Conservation (phyloP, 2,888 invertebrate species). For the Agonopterix heracliana region DNA sequence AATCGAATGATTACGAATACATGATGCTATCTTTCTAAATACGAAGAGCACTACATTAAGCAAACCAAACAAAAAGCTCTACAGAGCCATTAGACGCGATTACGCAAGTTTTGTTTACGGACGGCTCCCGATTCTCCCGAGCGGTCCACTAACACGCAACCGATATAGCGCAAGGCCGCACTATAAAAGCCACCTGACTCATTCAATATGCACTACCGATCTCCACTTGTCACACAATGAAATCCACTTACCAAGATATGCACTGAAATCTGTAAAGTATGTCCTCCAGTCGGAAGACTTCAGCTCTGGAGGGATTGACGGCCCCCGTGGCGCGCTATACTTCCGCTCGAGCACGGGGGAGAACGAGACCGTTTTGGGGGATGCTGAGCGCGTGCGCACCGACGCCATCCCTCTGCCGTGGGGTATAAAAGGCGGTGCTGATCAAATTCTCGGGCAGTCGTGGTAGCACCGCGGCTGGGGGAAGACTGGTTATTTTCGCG, state of each 20-base stretch:
- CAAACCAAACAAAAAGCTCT: constrained; percentile 3
- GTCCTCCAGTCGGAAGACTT: constrained; percentile 62
- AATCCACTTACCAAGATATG: constrained; percentile 67
- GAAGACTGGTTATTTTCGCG: constrained; percentile 68
- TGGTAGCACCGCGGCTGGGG: constrained; percentile 62
- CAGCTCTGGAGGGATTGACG: constrained; percentile 51
- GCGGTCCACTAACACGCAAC: constrained; percentile 64
- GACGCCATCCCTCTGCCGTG: constrained; percentile 69
- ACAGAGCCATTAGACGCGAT: constrained; percentile 34
- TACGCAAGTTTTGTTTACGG: constrained; percentile 66
- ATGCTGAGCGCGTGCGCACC: constrained; percentile 79
- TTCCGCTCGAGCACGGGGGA: constrained; percentile 78
- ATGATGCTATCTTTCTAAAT: neutral
- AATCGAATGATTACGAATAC: too few relatives aligned
- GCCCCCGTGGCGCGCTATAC: constrained; percentile 64
- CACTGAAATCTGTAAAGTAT: constrained; percentile 70
- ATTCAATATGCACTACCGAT: constrained; percentile 30
- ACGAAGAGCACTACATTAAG: constrained; percentile 2
- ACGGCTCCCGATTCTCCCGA: constrained; percentile 26
- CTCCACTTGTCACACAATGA: constrained; percentile 17
- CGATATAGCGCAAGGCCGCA: constrained; percentile 69
- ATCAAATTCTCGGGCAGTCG: constrained; percentile 56
- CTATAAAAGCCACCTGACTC: constrained; percentile 60
- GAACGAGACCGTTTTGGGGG: constrained; percentile 80
- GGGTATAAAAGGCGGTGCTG: constrained; percentile 58